Conservation (phyloP, 2,113 vertebrate genomes). For the Pachycephala philippinensis region DNA sequence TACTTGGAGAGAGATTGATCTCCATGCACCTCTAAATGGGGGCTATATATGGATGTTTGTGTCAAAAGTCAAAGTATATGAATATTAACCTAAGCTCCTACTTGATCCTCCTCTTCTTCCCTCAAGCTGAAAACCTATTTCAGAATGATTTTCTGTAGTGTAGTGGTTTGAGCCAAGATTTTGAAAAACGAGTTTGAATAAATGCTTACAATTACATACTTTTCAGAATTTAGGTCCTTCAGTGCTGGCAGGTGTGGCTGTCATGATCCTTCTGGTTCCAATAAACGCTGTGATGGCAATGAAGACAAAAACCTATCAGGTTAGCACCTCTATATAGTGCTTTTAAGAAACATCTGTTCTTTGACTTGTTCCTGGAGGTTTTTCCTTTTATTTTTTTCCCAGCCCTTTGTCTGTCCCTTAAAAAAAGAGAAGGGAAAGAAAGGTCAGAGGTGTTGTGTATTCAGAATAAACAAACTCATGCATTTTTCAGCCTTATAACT, state of each 20-base stretch:
- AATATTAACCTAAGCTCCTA: not conserved
- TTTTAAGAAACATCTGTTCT: not conserved
- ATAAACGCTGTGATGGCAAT: slow-evolving; percentile 92
- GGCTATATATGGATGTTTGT: not conserved
- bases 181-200: not conserved
- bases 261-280: slow-evolving; percentile 95
- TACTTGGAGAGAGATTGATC: not conserved
- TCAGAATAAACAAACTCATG: not conserved
- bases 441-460: not conserved
- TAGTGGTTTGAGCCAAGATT: not conserved
- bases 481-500: not conserved
- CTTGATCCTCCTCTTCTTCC: not conserved
- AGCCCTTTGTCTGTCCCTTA: not conserved
- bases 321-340: slow-evolving; percentile 11
- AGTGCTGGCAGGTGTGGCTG: slow-evolving; percentile 90
- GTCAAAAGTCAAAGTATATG: not conserved
- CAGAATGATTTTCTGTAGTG: not conserved
- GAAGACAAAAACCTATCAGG: slow-evolving; percentile 98
- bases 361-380: not conserved
- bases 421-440: not conserved
- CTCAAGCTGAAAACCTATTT: not conserved
- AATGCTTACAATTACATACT: not conserved
- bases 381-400: not conserved
- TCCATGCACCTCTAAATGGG: fast-evolving
- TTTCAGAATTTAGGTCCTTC: slow-evolving; percentile 89